A percentile compares a stretch with the other conserved stretches of the same genome.
phyloP scores from a whole-genome alignment of 2,888 invertebrate genomes.

The Gortyna flavago region DNA sequence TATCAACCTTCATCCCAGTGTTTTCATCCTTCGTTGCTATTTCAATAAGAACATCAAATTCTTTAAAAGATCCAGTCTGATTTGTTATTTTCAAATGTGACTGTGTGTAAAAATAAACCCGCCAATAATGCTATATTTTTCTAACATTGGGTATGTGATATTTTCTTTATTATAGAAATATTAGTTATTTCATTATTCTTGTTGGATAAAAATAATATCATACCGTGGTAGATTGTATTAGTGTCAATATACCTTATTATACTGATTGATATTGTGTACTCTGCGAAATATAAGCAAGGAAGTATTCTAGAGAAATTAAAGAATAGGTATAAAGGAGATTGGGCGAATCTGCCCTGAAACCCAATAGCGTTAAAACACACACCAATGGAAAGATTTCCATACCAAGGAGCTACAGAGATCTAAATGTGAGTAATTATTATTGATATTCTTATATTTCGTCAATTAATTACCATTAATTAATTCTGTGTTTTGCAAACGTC shows the following conservation, averaged over 20 bases:
- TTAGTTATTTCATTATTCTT: constrained; percentile 12
- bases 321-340: neutral
- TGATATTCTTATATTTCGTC: too few species aligned
- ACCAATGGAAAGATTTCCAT: too few species aligned
- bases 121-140: constrained; percentile 4
- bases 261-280: neutral
- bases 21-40: neutral
- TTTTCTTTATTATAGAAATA: neutral
- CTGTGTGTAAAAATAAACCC: neutral
- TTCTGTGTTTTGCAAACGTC: too few species aligned
- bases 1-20: neutral
- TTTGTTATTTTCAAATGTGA: neutral
- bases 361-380: too few species aligned
- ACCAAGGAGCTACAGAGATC: too few species aligned
- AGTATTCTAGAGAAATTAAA: neutral
- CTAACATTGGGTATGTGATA: neutral
- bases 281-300: neutral
- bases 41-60: neutral
- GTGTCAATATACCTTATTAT: neutral
- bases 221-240: neutral
- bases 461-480: too few species aligned
- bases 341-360: too few species aligned
- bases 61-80: neutral
- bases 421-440: too few species aligned
- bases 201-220: neutral